Evolutionary conservation across 2,888 invertebrate species (phyloP).

Genomic region (Tromatobia lineatoria): DNA sequence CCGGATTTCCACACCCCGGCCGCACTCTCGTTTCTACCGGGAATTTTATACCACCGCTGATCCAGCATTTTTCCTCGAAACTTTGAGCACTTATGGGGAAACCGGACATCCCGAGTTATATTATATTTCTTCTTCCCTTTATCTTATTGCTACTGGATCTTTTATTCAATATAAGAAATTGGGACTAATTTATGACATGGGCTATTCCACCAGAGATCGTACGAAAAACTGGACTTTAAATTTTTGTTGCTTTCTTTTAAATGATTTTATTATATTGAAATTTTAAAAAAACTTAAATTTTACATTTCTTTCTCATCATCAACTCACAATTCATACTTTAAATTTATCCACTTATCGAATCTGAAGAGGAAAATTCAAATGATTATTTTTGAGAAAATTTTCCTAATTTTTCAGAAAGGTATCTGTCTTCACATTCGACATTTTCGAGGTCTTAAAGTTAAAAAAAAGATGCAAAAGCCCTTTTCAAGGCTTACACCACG

Average conservation of each 20-base stretch:
- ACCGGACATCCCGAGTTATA: background rate
- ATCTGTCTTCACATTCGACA: too few species aligned
- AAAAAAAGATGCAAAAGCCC: too few species aligned
- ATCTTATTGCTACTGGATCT: background rate
- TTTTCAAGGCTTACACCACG: too few species aligned
- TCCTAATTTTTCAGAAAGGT: too few species aligned
- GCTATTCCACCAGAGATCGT: too few species aligned
- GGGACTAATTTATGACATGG: background rate
- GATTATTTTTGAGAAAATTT: too few species aligned
- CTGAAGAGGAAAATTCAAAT: background rate
- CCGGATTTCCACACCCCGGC: conserved; percentile 12
- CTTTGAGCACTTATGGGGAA: conserved; percentile 5
- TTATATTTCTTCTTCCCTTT: conserved; percentile 60
- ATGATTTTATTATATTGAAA: too few species aligned
- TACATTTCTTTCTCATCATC: too few species aligned
- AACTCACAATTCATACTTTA: background rate
- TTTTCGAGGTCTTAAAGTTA: too few species aligned
- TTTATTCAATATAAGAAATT: background rate
- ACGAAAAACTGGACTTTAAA: too few species aligned
- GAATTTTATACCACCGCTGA: conserved; percentile 43
- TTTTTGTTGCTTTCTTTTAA: too few species aligned
- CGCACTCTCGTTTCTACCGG: conserved; percentile 51
- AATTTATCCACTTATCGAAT: background rate
- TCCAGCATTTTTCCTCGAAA: conserved; percentile 26
- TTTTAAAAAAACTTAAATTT: too few species aligned